Evolutionary conservation across 2,113 vertebrate genomes (phyloP).

Genomic region (Syrrhaptes paradoxus): DNA sequence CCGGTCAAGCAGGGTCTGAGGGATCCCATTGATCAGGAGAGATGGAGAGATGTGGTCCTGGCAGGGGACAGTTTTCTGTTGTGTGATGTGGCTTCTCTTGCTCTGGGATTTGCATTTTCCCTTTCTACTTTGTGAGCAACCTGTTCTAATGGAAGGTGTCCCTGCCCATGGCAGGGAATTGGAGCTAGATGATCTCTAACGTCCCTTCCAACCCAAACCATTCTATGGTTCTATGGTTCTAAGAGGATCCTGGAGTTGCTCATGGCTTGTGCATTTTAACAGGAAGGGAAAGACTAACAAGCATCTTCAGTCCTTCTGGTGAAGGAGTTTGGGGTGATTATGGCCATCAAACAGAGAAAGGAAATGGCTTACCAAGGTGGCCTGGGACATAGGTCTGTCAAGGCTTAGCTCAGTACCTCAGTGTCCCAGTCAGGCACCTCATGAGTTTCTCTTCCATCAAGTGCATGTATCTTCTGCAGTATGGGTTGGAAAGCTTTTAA

Average conservation of each 20-base stretch:
- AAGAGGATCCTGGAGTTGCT: neutral
- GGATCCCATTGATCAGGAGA: neutral
- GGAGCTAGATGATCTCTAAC: no score
- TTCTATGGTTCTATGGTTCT: neutral
- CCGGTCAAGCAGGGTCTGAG: neutral
- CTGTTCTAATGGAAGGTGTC: no score
- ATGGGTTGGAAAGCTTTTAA: neutral
- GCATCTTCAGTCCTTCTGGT: neutral
- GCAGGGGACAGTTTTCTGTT: neutral
- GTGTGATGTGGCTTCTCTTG: neutral
- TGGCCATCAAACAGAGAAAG: neutral
- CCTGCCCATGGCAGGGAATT: no score
- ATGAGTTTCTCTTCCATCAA: neutral
- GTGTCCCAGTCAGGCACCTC: neutral
- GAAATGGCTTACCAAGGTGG: neutral
- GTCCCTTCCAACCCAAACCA: no score
- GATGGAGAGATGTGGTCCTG: neutral
- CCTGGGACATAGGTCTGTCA: neutral
- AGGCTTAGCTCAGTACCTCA: neutral
- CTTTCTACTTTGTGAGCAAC: neutral
- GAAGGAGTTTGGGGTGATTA: neutral
- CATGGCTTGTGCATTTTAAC: fast-evolving
- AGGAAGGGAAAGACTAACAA: neutral
- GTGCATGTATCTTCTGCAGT: neutral
- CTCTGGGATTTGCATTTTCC: neutral